phyloP scores from a whole-genome alignment of 2,797 vertebrate genomes.

The Chiroxiphia lanceolata region DNA sequence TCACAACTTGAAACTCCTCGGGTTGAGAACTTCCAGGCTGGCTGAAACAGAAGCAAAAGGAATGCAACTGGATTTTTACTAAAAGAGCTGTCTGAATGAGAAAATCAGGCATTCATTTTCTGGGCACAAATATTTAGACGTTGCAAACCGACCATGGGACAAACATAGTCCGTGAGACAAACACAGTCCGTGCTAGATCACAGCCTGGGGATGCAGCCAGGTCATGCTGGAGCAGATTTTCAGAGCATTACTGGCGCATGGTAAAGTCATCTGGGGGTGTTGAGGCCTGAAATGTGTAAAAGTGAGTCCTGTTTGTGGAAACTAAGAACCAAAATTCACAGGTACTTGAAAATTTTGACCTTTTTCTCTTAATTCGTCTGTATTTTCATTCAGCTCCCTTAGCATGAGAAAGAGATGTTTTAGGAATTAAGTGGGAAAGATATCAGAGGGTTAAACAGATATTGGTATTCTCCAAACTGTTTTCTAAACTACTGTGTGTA shows the following conservation, averaged over 20 bases:
- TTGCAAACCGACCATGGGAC: background rate
- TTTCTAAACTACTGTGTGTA: background rate
- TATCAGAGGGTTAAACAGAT: background rate
- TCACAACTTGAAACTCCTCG: background rate
- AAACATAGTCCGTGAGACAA: background rate
- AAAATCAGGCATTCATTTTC: background rate
- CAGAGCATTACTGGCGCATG: background rate
- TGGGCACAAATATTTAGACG: background rate
- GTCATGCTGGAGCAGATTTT: background rate
- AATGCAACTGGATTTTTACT: background rate
- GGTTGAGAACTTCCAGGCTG: background rate
- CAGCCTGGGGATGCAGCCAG: background rate
- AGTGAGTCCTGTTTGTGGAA: background rate
- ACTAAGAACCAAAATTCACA: background rate
- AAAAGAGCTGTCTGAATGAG: background rate
- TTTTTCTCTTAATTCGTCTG: background rate
- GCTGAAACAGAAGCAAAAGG: background rate
- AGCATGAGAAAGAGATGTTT: background rate
- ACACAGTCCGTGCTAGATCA: background rate
- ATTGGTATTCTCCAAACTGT: background rate
- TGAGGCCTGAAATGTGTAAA: background rate
- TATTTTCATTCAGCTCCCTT: background rate
- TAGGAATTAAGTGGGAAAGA: background rate
- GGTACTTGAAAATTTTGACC: background rate
- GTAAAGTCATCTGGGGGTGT: background rate